Evolutionary conservation across 2,888 invertebrate genomes (phyloP).

Genomic region (Drosophila birchii): DNA sequence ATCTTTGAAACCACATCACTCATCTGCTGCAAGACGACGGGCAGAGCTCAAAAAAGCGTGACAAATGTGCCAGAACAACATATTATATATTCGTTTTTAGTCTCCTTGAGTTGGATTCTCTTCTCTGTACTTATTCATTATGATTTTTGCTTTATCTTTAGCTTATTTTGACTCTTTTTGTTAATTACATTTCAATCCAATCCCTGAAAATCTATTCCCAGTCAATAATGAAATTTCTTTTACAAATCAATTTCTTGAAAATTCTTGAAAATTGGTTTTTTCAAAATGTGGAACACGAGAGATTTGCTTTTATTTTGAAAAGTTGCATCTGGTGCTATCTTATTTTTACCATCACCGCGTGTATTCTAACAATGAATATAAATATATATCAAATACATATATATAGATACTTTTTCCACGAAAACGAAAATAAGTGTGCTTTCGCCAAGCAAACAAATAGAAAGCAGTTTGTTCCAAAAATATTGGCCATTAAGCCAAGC

Average conservation of each 20-base stretch:
- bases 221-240: background rate
- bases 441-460: background rate
- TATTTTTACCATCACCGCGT: conserved; percentile 7
- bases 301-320: background rate
- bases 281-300: background rate
- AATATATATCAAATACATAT: conserved; percentile 8
- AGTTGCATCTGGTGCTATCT: conserved; percentile 7
- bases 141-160: background rate
- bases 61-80: background rate
- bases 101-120: background rate
- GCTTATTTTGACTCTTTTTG: background rate
- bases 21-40: conserved; percentile 14
- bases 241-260: background rate
- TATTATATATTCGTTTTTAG: background rate
- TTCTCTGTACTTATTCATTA: background rate
- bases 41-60: conserved; percentile 5
- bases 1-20: conserved; percentile 26
- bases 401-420: conserved; percentile 3
- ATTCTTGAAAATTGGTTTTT: background rate
- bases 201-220: no score
- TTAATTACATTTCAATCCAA: background rate
- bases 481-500: background rate
- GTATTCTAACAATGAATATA: conserved; percentile 10
- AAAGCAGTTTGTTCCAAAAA: conserved; percentile 1
- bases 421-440: conserved; percentile 17